phyloP scores from a whole-genome alignment of 1,140 invertebrate genomes.

The Cydia pomonella region DNA sequence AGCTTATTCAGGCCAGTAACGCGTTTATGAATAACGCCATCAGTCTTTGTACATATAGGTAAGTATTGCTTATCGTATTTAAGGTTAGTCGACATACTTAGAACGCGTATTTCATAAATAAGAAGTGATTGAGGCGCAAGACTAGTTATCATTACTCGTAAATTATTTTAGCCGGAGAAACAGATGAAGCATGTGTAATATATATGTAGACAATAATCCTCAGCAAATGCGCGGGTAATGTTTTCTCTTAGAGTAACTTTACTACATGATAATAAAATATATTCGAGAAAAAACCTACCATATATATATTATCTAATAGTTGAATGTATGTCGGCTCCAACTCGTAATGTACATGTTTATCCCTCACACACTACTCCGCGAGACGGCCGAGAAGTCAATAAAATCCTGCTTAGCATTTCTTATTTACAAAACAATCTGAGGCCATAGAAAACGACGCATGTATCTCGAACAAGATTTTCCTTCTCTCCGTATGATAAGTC shows the following conservation, averaged over 20 bases:
- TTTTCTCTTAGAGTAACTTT: conserved; percentile 51
- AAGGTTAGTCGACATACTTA: conserved; percentile 56
- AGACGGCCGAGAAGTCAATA: conserved; percentile 48
- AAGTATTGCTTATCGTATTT: conserved; percentile 53
- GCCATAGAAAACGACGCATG: conserved; percentile 39
- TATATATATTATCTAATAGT: conserved; percentile 31
- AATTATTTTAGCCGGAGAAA: conserved; percentile 53
- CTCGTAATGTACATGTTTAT: conserved; percentile 47
- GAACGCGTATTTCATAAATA: conserved; percentile 66
- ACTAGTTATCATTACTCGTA: conserved; percentile 46
- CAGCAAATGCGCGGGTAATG: conserved; percentile 41
- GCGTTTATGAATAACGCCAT: too few species aligned
- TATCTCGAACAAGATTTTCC: conserved; percentile 29
- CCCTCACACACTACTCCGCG: conserved; percentile 38
- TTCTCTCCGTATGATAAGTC: conserved; percentile 29
- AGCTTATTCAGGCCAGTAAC: too few species aligned
- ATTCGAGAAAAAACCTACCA: conserved; percentile 40
- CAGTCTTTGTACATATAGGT: conserved; percentile 42
- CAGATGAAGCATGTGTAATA: background rate
- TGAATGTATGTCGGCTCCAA: conserved; percentile 41
- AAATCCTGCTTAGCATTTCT: conserved; percentile 46
- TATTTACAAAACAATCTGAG: conserved; percentile 42
- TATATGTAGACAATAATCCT: conserved; percentile 43
- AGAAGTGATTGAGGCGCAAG: conserved; percentile 61
- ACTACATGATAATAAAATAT: conserved; percentile 43